Conservation (phyloP, 2,888 invertebrate genomes). For the Eudemis profundana region DNA sequence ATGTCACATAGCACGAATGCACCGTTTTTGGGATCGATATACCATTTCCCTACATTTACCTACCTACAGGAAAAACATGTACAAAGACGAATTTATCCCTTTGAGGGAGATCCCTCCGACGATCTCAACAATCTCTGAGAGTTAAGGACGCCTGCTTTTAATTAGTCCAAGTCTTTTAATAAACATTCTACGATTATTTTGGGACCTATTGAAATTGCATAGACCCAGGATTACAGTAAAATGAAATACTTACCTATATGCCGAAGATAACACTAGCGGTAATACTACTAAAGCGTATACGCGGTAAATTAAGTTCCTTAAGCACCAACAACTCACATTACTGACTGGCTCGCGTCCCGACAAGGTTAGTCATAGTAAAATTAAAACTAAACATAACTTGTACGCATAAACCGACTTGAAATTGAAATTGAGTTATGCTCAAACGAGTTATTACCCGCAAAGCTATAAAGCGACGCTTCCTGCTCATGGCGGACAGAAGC, state of each 20-base stretch:
- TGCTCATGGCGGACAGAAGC: conserved; percentile 65
- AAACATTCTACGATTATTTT: background rate
- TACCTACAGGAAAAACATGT: no score
- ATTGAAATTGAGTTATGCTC: conserved; percentile 65
- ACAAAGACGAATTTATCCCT: no score
- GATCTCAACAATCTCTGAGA: background rate
- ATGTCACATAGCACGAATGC: no score
- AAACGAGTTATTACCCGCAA: conserved; percentile 67
- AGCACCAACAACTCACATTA: conserved; percentile 14
- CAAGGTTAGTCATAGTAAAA: conserved; percentile 23
- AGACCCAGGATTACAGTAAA: background rate
- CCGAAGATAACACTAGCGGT: background rate
- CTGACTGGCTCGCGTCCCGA: conserved; percentile 4
- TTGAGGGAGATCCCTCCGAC: no score
- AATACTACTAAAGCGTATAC: background rate
- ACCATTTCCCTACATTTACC: no score
- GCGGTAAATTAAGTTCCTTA: conserved; percentile 20
- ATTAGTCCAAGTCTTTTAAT: background rate
- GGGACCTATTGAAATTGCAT: background rate
- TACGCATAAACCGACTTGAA: conserved; percentile 46
- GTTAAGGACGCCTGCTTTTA: background rate
- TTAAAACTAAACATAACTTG: conserved; percentile 17
- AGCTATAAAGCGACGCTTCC: conserved; percentile 69
- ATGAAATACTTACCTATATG: background rate
- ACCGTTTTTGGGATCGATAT: no score